phyloP scores from a whole-genome alignment of 2,888 invertebrate species.

The Argyresthia goedartella region DNA sequence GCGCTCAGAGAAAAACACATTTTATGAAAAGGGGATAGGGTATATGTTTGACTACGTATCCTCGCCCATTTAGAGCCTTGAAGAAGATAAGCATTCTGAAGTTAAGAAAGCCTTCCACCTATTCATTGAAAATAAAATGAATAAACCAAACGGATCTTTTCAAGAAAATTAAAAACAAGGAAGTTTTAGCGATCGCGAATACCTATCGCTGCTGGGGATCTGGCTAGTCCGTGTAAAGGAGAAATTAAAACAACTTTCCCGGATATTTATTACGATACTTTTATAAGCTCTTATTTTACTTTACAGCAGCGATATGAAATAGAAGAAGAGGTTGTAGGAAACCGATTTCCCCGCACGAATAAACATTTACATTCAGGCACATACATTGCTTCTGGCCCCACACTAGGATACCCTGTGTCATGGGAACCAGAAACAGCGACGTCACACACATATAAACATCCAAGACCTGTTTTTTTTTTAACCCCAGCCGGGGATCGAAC shows the following conservation, averaged over 20 bases:
- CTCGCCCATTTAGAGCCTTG: conserved; percentile 33
- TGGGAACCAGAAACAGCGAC: too few relatives aligned
- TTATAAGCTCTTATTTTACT: conserved; percentile 47
- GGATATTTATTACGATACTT: conserved; percentile 68
- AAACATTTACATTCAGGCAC: too few relatives aligned
- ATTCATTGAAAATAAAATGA: conserved; percentile 60
- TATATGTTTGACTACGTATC: conserved; percentile 29
- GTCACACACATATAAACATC: too few relatives aligned
- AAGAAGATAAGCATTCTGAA: conserved; percentile 52
- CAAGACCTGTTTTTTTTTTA: too few relatives aligned
- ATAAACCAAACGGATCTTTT: conserved; percentile 62
- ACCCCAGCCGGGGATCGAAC: too few relatives aligned
- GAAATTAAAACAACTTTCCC: conserved; percentile 68
- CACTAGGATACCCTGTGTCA: too few relatives aligned
- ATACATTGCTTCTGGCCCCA: too few relatives aligned
- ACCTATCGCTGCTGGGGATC: conserved; percentile 38
- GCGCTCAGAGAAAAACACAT: conserved; percentile 23
- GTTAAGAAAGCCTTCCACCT: conserved; percentile 60
- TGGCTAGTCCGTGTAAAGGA: conserved; percentile 63
- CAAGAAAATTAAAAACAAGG: conserved; percentile 70
- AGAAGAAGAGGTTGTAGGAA: conserved; percentile 1
- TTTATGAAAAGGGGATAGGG: conserved; percentile 32
- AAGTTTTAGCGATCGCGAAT: conserved; percentile 59
- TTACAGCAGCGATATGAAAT: conserved; percentile 40
- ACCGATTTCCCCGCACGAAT: not conserved